phyloP scores from a whole-genome alignment of 2,797 vertebrate species.

The Rhinophrynus dorsalis region DNA sequence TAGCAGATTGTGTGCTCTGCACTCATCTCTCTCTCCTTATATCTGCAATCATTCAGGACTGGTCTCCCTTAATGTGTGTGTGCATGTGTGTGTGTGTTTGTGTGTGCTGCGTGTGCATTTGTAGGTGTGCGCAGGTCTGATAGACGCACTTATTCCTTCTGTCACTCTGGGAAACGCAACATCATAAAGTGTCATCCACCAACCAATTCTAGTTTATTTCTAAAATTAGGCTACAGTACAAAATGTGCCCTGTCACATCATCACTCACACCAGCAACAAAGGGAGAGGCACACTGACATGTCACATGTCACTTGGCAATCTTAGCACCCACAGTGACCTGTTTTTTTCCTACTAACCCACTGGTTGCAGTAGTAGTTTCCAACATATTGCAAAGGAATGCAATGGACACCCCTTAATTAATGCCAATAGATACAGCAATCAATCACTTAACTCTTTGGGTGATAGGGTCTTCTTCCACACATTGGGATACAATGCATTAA shows the following conservation, averaged over 20 bases:
- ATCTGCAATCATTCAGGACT: neutral
- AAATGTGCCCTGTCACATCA: slow-evolving; percentile 14
- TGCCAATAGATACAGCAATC: no score
- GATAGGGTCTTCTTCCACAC: no score
- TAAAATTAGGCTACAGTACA: slow-evolving; percentile 44
- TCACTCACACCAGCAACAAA: slow-evolving; percentile 21
- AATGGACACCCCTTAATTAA: no score
- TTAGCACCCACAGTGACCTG: no score
- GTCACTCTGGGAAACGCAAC: slow-evolving; percentile 21
- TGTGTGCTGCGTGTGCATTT: neutral
- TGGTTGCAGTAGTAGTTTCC: no score
- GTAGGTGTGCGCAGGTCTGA: slow-evolving; percentile 2
- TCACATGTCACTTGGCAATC: no score
- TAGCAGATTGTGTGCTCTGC: neutral
- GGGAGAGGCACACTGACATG: slow-evolving; percentile 4
- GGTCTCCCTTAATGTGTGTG: neutral
- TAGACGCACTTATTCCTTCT: slow-evolving; percentile 24
- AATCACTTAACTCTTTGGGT: no score
- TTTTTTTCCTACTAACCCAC: no score
- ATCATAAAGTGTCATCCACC: slow-evolving; percentile 34
- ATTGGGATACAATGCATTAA: no score
- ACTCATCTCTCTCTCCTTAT: neutral
- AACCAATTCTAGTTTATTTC: slow-evolving; percentile 46
- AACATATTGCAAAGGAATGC: no score
- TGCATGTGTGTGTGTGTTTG: neutral